Evolutionary conservation across 1,140 invertebrate genomes (phyloP).

Genomic region (Rhagoletis pomonella): DNA sequence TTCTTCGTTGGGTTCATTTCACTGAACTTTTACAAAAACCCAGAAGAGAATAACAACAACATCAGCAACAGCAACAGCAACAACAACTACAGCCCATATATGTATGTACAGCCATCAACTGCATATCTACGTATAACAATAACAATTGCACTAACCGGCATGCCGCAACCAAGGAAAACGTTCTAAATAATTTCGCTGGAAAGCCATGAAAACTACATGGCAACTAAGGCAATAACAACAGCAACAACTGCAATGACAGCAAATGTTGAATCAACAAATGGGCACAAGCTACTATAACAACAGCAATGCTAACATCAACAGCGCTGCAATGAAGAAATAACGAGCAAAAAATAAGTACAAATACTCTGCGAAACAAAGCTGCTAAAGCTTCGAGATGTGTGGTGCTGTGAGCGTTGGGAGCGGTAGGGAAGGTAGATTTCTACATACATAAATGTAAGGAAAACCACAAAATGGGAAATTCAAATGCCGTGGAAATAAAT

Average conservation of each 20-base stretch:
- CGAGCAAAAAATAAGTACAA: background rate
- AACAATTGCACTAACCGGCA: slow-evolving; percentile 23
- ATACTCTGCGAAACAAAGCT: background rate
- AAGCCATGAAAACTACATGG: slow-evolving; percentile 24
- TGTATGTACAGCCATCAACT: background rate
- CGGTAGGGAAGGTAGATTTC: background rate
- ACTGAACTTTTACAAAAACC: slow-evolving; percentile 52
- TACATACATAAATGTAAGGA: background rate
- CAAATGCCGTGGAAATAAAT: background rate
- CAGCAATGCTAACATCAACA: background rate
- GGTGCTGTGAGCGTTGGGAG: background rate
- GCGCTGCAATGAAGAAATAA: background rate
- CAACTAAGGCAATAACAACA: slow-evolving; percentile 6
- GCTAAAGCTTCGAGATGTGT: background rate
- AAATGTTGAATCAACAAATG: slow-evolving; percentile 34
- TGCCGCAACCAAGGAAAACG: background rate
- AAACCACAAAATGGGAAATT: slow-evolving; percentile 10
- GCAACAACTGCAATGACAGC: background rate
- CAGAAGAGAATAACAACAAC: background rate
- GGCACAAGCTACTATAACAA: background rate
- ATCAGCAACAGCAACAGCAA: too few species aligned
- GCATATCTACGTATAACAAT: background rate
- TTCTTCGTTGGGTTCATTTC: slow-evolving; percentile 43
- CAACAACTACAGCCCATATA: too few species aligned
- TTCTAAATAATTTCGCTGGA: slow-evolving; percentile 42